These are phyloP conservation scores for Nemopilema nomurai DNA, from an alignment of 30 jellyfish, hydroid and myxozoan species.

Conservation along the genomic window DNA sequence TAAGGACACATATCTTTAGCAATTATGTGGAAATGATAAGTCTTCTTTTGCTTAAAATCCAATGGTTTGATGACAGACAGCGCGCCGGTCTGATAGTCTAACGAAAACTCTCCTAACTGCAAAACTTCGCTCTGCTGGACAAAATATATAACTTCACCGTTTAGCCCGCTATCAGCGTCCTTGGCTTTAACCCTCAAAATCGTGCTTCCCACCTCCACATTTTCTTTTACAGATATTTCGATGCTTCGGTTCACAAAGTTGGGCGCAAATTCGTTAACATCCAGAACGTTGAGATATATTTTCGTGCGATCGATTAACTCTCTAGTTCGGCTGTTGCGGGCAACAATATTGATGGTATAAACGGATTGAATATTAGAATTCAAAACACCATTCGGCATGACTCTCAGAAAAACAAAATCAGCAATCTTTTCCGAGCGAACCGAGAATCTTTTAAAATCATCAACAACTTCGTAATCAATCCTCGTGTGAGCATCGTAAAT, in stretches of 20 bases:
- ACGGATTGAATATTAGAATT: constrained; percentile 35
- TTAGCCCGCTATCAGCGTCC: constrained; percentile 68
- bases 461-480: constrained; percentile 37
- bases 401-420: constrained; percentile 63
- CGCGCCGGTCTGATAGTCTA: constrained; percentile 71
- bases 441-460: constrained; percentile 30
- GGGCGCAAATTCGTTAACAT: constrained; percentile 52
- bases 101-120: constrained; percentile 50
- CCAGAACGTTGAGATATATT: constrained; percentile 55
- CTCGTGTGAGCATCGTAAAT: constrained; percentile 55
- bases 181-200: constrained; percentile 43
- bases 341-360: constrained; percentile 40
- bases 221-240: constrained; percentile 37
- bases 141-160: constrained; percentile 66
- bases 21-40: constrained; percentile 30
- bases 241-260: constrained; percentile 32
- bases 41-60: constrained; percentile 20
- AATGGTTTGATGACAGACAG: constrained; percentile 59
- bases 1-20: constrained; percentile 68
- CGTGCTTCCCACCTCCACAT: constrained; percentile 45
- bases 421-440: constrained; percentile 51
- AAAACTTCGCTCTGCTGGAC: constrained; percentile 44
- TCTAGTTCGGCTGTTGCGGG: constrained; percentile 45
- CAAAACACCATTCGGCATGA: constrained; percentile 33
- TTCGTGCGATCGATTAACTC: constrained; percentile 66